These are phyloP conservation scores for Gavialis gangeticus DNA, from an alignment of 2,113 vertebrate species.

Conservation along the genomic window DNA sequence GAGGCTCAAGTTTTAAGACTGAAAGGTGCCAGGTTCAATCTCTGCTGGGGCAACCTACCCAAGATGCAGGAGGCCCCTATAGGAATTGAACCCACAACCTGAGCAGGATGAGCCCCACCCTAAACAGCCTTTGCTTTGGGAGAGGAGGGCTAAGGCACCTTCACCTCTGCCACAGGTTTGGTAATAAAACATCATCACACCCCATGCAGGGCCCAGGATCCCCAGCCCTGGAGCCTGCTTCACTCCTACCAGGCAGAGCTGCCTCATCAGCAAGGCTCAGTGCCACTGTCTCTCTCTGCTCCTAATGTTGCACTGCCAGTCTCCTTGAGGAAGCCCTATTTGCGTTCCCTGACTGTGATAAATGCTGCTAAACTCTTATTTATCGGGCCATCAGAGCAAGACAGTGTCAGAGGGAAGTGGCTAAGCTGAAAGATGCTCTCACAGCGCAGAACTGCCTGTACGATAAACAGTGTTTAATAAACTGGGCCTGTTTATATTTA, in stretches of 20 bases:
- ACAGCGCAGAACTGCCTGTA: not conserved
- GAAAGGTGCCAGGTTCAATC: not conserved
- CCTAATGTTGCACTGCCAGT: not conserved
- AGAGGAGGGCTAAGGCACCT: too few species aligned
- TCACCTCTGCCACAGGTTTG: too few species aligned
- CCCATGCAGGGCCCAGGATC: too few species aligned
- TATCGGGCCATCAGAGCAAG: not conserved
- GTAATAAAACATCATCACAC: too few species aligned
- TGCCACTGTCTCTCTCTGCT: not conserved
- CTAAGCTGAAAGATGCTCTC: accelerated
- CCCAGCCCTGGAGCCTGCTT: too few species aligned
- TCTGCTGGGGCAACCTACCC: not conserved
- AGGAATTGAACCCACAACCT: not conserved
- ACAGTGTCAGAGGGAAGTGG: accelerated
- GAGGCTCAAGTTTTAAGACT: not conserved
- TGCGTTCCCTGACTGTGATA: not conserved
- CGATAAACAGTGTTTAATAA: not conserved
- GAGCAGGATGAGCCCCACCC: not conserved
- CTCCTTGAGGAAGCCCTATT: not conserved
- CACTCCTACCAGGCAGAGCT: too few species aligned
- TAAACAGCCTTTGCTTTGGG: too few species aligned
- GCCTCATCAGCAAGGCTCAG: not conserved
- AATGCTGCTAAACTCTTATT: not conserved
- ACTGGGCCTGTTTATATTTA: not conserved
- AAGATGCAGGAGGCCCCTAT: not conserved